Conservation (phyloP, 2,888 invertebrate genomes). For the Azorinus chamasolen region DNA sequence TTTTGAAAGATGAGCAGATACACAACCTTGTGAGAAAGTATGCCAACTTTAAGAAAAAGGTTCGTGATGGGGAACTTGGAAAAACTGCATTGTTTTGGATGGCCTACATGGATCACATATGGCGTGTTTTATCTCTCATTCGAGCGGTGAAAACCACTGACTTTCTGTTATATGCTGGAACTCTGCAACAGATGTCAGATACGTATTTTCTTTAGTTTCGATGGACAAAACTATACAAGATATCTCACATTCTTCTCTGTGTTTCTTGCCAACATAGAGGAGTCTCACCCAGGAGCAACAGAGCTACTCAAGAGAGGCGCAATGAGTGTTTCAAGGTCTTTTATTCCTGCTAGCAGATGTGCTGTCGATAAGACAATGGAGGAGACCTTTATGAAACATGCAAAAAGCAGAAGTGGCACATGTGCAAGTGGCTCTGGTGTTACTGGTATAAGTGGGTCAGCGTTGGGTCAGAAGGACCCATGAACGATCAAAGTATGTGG, state of each 20-base stretch:
- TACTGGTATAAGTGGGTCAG: conserved; percentile 41
- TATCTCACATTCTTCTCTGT: no score
- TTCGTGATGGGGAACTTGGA: conserved; percentile 2
- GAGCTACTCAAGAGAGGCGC: conserved; percentile 29
- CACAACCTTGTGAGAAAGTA: no score
- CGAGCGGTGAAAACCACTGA: background rate
- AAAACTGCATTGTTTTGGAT: conserved; percentile 2
- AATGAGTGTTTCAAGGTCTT: conserved; percentile 62
- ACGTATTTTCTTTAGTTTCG: conserved; percentile 1
- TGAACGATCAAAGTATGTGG: conserved; percentile 35
- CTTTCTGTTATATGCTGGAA: background rate
- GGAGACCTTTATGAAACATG: conserved; percentile 52
- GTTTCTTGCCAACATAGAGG: no score
- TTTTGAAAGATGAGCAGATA: no score
- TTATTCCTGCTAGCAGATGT: conserved; percentile 61
- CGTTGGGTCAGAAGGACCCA: conserved; percentile 46
- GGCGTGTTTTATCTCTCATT: no score
- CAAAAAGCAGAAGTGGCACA: conserved; percentile 50
- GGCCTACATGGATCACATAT: background rate
- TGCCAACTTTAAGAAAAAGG: background rate
- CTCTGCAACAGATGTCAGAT: conserved; percentile 2
- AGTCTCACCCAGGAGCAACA: no score
- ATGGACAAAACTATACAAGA: no score
- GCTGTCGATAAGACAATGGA: conserved; percentile 62
- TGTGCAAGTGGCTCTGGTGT: conserved; percentile 48